Evolutionary conservation across 2,888 invertebrate species (phyloP), one percentile per base, ranked within the genome.

Genomic region (Eudemis profundana): DNA sequence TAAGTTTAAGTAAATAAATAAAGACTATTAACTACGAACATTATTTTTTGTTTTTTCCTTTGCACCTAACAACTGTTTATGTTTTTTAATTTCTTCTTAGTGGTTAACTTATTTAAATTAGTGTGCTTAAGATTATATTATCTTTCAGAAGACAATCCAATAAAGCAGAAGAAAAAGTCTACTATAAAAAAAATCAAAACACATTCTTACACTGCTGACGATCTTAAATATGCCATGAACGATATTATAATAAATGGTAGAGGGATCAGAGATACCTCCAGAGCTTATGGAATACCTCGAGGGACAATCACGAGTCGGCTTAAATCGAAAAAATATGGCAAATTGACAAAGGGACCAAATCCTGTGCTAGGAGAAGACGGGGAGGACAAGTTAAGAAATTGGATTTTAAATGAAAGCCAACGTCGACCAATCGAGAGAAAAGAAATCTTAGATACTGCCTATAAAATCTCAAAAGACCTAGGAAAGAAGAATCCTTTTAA

Each of bases 321-420:
- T 3, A 27, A 15, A 54, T 14, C 17, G 4, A 54, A 54, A 3
- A 15, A 27, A 17, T 54, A 2, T 12, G 42, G 27, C 17, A 27
- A 27, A 15, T n/a, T 54, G 42, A 54, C 27, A 5, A 54, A 15
- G 42, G 54, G 54, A 15, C 54, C 54, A 1, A 23, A 40, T 17
- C 54, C 54, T 15, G 42, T 42, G 10, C 17, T 54, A 40, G 54
- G 42, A n/a, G 42, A 42, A 12, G 54, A 42, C 1, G 54, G 54
- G 4, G 54, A 54, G 27, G 23, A 14, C 23, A 10, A 7, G 3
- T 54, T 54, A 27, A 40, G 21, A 42, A 40, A 42, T 5, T 54
- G 42, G 42, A 54, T 54, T 27, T 42, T 54, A 27, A 27, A 29
- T 14, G 7, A 27, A 27, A 42, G 42, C 10, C 10, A 42, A 15